Base-by-base conservation (phyloP, 1,140 invertebrate species). In the Eufriesea mexicana region DNA sequence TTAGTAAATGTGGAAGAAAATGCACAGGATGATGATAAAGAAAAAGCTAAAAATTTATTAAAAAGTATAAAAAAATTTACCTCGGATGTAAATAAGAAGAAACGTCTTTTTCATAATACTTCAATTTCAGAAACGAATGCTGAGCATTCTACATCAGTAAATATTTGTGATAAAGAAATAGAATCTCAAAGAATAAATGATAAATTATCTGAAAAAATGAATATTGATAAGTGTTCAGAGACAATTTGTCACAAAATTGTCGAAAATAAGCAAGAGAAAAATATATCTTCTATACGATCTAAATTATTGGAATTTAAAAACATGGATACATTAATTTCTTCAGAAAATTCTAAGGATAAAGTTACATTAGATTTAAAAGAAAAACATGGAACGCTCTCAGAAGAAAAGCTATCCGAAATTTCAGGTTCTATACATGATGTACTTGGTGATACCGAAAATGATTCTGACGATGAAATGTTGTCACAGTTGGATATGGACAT, bases 401-500 rank as follows among this genome's bases (percentile, higher is more conserved):
- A 73, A 0, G 57, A 71, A n/a, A 28, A 71, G 42, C 45, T 10
- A 35, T 4, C 14, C 2, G 12, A 55, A 49, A 45, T 5, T 57
- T 54, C 55, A 47, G 23, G 10, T 59, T 55, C 23, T 12, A 18
- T 45, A 0, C 20, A 6, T 2, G 23, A 80, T 20, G 8, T 28
- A 42, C 23, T 66, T 54, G 2, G 47, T 4, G 23, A 59, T 61
- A 73, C 28, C 28, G 70, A 80, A 54, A 81, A 88, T 64, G 89
- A 92, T 73, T 78, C 89, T 2, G 91, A 92, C 16, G 91, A 92
- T 42, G 90, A 93, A 83, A 79, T 91, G 18, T 79, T 93, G 14
- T 92, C 90, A 20, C 91, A 91, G 45, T 68, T 93, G 35, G 89
- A 93, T 70, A 74, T 92, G 25, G 89, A 92, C 49, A 76, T 85